Base-by-base conservation (phyloP, 2,888 invertebrate genomes). In the Liodrosophila aerea region DNA sequence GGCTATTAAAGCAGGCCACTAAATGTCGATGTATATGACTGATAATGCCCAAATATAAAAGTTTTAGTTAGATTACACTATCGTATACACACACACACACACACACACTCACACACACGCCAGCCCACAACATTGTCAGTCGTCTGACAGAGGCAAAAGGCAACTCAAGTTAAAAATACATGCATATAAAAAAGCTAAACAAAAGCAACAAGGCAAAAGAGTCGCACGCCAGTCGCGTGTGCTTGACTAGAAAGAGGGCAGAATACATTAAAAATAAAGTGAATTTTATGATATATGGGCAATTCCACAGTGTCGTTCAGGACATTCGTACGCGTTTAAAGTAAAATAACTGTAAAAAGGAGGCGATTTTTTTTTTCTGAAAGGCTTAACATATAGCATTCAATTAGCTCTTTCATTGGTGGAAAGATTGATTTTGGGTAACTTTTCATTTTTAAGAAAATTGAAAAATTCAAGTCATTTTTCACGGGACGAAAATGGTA, bases 101-200 rank as follows among this genome's bases (percentile, higher is more conserved):
- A 34, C 29, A 36, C 37, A 31, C 41, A 29, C 5, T n/a, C 12
- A 45, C n/a, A n/a, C 9, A 33, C 18, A 15, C 12, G 22, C 29
- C 29, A 1, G 29, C 2, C 33, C 33, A 31, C 9, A 51, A 27
- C 15, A 40, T 47, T 69, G 73, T 68, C 69, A 49, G 41, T 63
- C 66, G 76, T 57, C 63, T 63, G 76, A 50, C 72, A 73, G 46
- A 34, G 50, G 64, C 59, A 68, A 52, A 61, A 53, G 69, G 22
- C 22, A 22, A 22, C 22, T 22, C 58, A 58, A 82, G 83, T 82
- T 85, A 77, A 74, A 77, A 85, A 77, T 77, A 85, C 59, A 72
- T 75, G 52, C 54, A 59, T 52, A 73, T 59, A 59, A 58, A 66
- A 64, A 59, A 43, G 51, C 40, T 46, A 33, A 43, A 50, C 45